Base-by-base conservation (phyloP, 2,797 vertebrate genomes). In the Taeniopygia guttata region DNA sequence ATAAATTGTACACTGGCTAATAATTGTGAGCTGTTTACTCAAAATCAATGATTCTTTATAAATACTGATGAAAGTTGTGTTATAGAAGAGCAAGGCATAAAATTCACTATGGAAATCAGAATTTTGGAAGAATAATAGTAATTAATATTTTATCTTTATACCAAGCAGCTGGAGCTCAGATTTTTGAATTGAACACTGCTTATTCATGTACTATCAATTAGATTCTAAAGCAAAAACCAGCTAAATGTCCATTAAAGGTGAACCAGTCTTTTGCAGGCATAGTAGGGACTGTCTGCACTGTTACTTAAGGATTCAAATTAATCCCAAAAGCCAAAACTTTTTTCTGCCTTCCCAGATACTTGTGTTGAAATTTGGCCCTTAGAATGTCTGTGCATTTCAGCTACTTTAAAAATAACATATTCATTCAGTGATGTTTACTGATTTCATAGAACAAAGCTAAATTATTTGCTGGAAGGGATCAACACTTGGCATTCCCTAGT, bases 41-140 rank as follows among this genome's bases (percentile, higher is more conserved):
- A 78, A 66, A 87, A 94, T 80, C 70, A 91, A 59, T 75, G 59
- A 73, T 62, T 95, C 38, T 75, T 91, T 81, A 72, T 84, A 73
- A 90, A 89, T 95, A 90, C 67, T 91, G 85, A 70, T 79, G 64
- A 12, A 77, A 70, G n/a, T 68, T 84, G 9, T 69, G 16, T 72
- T 86, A 46, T 16, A 85, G 66, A 66, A 83, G 59, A 76, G 48
- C 21, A 80, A 86, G 32, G 29, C 34, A 13, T 32, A 54, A 89
- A 86, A 48, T 26, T 52, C 0, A 0, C 68, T 62, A 27, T 77
- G 55, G 77, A 82, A 87, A 84, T 59, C 4, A 56, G 27, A 10
- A 19, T 87, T 96, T 77, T 80, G 29, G n/a, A 52, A 83, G 20
- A 89, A 64, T 7, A 42, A 38, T n/a, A 80, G 7, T 72, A 66